Evolutionary conservation across 2,113 vertebrate genomes (phyloP), one percentile per base, ranked within the genome.

Genomic region (Nothocercus julius): DNA sequence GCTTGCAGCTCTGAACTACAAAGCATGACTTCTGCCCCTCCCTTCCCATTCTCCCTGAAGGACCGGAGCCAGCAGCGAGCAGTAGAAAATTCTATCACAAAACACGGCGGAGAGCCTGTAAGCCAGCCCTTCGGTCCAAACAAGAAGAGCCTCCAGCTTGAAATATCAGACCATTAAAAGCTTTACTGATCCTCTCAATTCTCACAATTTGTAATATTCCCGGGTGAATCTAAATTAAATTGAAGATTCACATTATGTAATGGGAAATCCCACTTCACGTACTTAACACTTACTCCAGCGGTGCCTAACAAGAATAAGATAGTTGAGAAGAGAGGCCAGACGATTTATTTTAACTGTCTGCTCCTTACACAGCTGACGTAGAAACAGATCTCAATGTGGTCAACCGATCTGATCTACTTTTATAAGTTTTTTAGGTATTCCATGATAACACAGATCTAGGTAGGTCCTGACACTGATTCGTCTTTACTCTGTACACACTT

Each of bases 191-290:
- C 44, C 51, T 85, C 91, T 91, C 82, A 82, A 38, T 90, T 90
- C 76, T 66, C 89, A 85, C 44, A 79, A 59, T 85, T 82, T 69
- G 58, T 62, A 47, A 81, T 75, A 85, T 75, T 77, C 89, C 82
- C 87, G 70, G 27, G 56, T 89, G 73, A 87, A 85, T 47, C 3
- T 1, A 91, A 96, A 94, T 92, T 83, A 87, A 93, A 92, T 66
- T 77, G 58, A 85, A 95, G 28, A 24, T 51, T 85, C 70, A 67
- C 34, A 83, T 77, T 77, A 80, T 72, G 56, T 51, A 84, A 92
- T 70, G 47, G 63, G 85, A 87, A 96, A 92, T 91, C 75, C 54
- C 85, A 44, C 45, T 75, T 70, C 42, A 56, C 49, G 75, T 51
- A 32, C 45, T 83, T 96, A 86, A 59, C 59, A 74, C 85, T 93